Conservation (phyloP, 2,113 vertebrate species). For the Zosterops japonicus region DNA sequence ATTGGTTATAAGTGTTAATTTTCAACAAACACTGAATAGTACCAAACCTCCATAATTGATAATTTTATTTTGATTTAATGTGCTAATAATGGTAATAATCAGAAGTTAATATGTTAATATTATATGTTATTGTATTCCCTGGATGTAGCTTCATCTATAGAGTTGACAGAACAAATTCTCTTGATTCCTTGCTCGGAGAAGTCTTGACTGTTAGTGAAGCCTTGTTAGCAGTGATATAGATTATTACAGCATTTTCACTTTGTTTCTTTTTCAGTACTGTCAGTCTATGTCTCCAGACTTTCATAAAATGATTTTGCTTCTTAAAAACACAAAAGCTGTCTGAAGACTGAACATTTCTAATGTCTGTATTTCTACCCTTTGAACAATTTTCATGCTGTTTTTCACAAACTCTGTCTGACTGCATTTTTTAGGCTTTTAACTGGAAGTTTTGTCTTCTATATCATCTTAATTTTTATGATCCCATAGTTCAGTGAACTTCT, state of each 20-base stretch:
- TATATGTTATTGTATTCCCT: background rate
- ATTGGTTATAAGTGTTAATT: background rate
- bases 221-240: background rate
- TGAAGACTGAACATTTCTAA: background rate
- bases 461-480: constrained; percentile 7
- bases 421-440: constrained; percentile 1
- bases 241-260: background rate
- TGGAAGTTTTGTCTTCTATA: background rate
- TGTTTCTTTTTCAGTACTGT: background rate
- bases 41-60: background rate
- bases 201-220: background rate
- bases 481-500: constrained; percentile 34
- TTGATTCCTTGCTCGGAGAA: background rate
- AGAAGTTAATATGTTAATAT: background rate
- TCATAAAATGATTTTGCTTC: constrained; percentile 9
- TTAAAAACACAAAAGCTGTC: constrained; percentile 28
- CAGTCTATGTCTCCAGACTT: background rate
- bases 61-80: background rate
- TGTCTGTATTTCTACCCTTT: background rate
- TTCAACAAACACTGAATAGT: background rate
- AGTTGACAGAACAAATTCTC: background rate
- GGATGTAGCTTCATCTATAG: background rate
- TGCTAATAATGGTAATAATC: background rate
- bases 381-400: constrained; percentile 23
- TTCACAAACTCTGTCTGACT: constrained; percentile 1